These are phyloP conservation scores for Scomber scombrus DNA, from an alignment of 2,113 vertebrate genomes.

Conservation along the genomic window DNA sequence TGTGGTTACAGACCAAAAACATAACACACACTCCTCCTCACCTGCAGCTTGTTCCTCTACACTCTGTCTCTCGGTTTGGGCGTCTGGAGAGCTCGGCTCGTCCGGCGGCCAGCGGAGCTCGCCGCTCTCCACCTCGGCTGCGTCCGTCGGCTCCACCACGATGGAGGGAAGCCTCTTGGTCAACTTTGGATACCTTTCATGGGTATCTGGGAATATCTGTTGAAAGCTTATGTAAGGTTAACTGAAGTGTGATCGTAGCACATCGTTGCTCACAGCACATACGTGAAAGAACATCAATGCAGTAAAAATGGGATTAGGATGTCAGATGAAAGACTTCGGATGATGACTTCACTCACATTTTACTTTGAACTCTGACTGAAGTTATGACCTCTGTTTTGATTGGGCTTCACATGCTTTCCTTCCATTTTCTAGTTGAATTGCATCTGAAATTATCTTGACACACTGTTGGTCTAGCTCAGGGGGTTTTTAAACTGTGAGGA, in stretches of 20 bases:
- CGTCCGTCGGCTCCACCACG: conserved; percentile 90
- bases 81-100: conserved; percentile 84
- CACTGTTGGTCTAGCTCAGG: too few species aligned
- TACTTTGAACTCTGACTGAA: conserved; percentile 9
- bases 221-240: conserved; percentile 60
- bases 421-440: not conserved
- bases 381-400: too few species aligned
- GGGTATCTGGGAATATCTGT: conserved; percentile 89
- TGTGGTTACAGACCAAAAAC: not conserved
- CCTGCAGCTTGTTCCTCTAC: conserved; percentile 48
- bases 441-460: not conserved
- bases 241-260: not conserved
- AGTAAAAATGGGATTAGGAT: conserved; percentile 45
- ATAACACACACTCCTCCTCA: conserved; percentile 21
- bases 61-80: conserved; percentile 46
- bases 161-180: conserved; percentile 92
- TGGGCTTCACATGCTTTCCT: too few species aligned
- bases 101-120: conserved; percentile 94
- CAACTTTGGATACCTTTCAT: conserved; percentile 90
- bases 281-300: conserved; percentile 26
- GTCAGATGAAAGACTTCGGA: not conserved
- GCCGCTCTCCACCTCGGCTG: conserved; percentile 90
- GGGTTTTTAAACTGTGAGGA: too few species aligned
- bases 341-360: not conserved
- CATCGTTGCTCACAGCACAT: not conserved